These are phyloP conservation scores for Flexamia atlantica DNA, from an alignment of 2,888 invertebrate species.

Conservation along the genomic window DNA sequence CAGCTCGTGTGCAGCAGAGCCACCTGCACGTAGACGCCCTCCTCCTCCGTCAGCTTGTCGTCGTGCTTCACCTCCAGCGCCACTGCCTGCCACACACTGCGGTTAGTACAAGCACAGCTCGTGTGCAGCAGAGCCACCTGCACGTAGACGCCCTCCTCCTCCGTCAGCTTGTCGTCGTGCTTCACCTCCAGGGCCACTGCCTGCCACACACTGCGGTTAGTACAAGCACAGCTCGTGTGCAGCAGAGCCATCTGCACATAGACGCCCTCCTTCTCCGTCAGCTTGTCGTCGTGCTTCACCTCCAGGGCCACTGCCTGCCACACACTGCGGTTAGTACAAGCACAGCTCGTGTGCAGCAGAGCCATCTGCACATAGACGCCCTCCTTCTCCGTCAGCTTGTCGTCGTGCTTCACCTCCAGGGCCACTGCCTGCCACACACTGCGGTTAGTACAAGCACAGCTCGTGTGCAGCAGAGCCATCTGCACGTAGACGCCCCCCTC, in stretches of 20 bases:
- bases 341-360: conserved; percentile 94
- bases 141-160: conserved; percentile 95
- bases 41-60: conserved; percentile 96
- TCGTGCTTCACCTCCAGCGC: conserved; percentile 99
- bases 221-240: conserved; percentile 95
- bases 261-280: conserved; percentile 95
- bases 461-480: conserved; percentile 95
- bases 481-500: conserved; percentile 97
- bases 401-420: conserved; percentile 99
- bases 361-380: conserved; percentile 96
- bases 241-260: conserved; percentile 95
- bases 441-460: too few relatives aligned
- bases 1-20: conserved; percentile 95
- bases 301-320: conserved; percentile 93
- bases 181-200: conserved; percentile 97
- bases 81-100: too few relatives aligned
- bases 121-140: conserved; percentile 97
- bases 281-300: conserved; percentile 99
- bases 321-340: too few relatives aligned
- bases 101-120: too few relatives aligned
- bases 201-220: too few relatives aligned
- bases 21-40: conserved; percentile 95
- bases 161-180: conserved; percentile 98
- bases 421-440: conserved; percentile 89
- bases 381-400: conserved; percentile 96